These are phyloP conservation scores for Haemorhous mexicanus DNA, from an alignment of 2,113 vertebrate species.

Conservation along the genomic window DNA sequence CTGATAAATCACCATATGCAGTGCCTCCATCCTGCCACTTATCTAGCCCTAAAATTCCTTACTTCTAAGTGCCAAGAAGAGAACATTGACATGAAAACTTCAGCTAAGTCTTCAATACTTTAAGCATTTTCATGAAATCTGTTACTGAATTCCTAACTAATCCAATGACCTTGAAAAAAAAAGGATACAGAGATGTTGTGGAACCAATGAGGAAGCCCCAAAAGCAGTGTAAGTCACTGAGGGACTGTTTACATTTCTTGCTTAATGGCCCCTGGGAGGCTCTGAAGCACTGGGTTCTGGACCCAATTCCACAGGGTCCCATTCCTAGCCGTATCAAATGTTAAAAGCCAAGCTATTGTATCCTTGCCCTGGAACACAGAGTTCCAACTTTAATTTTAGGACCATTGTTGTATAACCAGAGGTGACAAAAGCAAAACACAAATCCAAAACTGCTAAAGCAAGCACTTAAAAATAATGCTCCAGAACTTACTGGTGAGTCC, in stretches of 20 bases:
- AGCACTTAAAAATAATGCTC: not conserved
- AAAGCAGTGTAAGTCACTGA: not conserved
- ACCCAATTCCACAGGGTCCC: not conserved
- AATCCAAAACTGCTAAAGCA: not conserved
- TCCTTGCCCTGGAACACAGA: not conserved
- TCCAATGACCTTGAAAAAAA: not conserved
- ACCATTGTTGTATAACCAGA: not conserved
- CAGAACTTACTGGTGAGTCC: not conserved
- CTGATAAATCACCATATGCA: not conserved
- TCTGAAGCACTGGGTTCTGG: not conserved
- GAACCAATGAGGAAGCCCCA: not conserved
- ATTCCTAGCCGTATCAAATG: not conserved
- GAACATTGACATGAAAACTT: not conserved
- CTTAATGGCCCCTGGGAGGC: not conserved
- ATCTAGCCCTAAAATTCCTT: not conserved
- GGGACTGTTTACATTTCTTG: not conserved
- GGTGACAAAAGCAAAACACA: not conserved
- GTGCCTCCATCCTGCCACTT: not conserved
- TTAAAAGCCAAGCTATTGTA: not conserved
- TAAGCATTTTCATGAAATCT: not conserved
- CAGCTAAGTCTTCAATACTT: not conserved
- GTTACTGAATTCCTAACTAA: not conserved
- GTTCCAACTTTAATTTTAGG: not conserved
- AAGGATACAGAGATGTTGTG: not conserved
- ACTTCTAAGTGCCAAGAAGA: not conserved